These are phyloP conservation scores for Lepidothrix coronata DNA, from an alignment of 2,113 vertebrate species.

Conservation along the genomic window DNA sequence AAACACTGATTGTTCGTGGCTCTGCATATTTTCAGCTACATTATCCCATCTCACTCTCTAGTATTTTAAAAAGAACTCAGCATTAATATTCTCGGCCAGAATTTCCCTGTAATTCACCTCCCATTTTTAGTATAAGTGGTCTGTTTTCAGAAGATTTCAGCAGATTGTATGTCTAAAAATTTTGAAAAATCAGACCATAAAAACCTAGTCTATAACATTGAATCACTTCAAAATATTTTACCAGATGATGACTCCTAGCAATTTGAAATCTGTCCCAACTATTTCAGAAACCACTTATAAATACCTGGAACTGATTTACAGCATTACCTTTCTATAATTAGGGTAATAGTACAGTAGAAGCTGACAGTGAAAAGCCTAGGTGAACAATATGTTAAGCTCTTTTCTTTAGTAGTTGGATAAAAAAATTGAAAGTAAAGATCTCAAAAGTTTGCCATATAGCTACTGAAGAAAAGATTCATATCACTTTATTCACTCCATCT, in stretches of 20 bases:
- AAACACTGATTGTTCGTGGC: not conserved
- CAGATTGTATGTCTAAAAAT: not conserved
- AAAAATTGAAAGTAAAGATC: not conserved
- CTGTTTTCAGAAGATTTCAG: constrained; percentile 2
- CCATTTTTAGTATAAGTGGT: not conserved
- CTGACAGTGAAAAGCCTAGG: not conserved
- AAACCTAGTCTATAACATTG: not conserved
- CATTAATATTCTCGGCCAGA: not conserved
- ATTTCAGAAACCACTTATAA: not conserved
- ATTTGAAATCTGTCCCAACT: not conserved
- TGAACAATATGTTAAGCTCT: not conserved
- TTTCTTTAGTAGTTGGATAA: not conserved
- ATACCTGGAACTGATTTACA: not conserved
- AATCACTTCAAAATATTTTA: not conserved
- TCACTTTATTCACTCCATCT: not conserved
- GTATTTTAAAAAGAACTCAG: not conserved
- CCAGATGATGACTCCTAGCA: not conserved
- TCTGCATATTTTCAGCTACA: not conserved
- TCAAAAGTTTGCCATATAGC: not conserved
- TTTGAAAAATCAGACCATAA: constrained; percentile 6
- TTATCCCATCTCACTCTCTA: not conserved
- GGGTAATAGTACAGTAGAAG: not conserved
- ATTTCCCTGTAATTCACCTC: not conserved
- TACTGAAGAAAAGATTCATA: not conserved
- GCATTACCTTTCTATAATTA: not conserved